Percentiles rank a stretch among this genome's conserved stretches.
phyloP scores from a whole-genome alignment of 2,888 invertebrate species.

The Rhorus exstirpatorius region DNA sequence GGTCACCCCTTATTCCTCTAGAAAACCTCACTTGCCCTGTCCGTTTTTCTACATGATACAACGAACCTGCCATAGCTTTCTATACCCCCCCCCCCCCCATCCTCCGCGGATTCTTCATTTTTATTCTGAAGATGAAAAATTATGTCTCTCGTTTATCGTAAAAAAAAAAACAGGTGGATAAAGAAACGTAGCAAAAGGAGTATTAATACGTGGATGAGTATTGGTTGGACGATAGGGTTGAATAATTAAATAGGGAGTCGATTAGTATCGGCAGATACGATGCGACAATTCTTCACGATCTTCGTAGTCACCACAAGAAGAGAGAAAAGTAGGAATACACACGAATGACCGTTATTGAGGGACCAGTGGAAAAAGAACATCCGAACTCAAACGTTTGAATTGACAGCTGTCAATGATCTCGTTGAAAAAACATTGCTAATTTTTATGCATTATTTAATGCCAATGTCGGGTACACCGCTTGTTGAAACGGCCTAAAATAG shows the following conservation, averaged over 20 bases:
- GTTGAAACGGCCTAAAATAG: no score
- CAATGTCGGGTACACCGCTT: no score
- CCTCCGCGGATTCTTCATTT: conserved; percentile 18
- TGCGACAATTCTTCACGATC: no score
- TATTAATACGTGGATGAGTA: not conserved
- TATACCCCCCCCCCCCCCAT: no score
- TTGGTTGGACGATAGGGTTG: not conserved
- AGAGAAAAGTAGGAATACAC: no score
- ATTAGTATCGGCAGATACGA: not conserved
- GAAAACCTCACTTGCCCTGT: conserved; percentile 65
- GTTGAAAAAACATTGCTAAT: no score
- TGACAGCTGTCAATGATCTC: no score
- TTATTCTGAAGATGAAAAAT: conserved; percentile 25
- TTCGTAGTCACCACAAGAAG: no score
- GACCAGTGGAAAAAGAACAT: no score
- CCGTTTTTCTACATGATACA: conserved; percentile 47
- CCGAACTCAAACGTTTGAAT: no score
- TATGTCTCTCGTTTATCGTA: conserved; percentile 1
- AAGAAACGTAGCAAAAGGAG: not conserved
- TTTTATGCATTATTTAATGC: no score
- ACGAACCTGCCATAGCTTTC: conserved; percentile 47
- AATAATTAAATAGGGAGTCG: not conserved
- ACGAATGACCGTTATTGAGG: no score
- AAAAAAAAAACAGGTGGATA: conserved; percentile 1
- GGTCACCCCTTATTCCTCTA: conserved; percentile 52